A percentile compares a stretch with the other conserved stretches of the same genome.
phyloP scores from a whole-genome alignment of 2,888 invertebrate species.

The Hirtodrosophila histrioides region DNA sequence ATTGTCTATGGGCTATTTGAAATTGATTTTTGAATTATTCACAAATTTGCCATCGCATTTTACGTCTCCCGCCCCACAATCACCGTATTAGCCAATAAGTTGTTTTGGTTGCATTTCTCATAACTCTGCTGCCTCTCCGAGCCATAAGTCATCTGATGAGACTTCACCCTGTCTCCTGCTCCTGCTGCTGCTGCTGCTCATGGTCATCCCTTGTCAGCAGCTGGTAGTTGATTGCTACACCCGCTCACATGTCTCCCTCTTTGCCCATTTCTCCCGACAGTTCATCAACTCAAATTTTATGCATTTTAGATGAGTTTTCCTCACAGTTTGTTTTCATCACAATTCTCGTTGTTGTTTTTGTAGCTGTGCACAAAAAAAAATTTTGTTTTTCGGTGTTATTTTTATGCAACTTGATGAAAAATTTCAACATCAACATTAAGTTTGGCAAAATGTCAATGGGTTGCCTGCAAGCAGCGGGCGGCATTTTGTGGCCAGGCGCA shows the following conservation, averaged over 20 bases:
- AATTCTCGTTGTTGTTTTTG: conserved; percentile 37
- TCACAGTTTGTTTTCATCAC: conserved; percentile 73
- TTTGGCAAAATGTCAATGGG: conserved; percentile 79
- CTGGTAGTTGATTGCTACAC: conserved; percentile 66
- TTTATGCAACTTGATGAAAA: conserved; percentile 80
- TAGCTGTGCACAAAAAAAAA: conserved; percentile 28
- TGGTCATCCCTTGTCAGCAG: conserved; percentile 39
- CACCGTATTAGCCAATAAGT: conserved; percentile 65
- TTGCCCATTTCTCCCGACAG: conserved; percentile 38
- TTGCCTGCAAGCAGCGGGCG: conserved; percentile 57
- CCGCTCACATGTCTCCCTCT: conserved; percentile 5
- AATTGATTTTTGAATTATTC: conserved; percentile 79
- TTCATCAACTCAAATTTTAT: conserved; percentile 83
- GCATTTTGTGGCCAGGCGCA: conserved; percentile 46
- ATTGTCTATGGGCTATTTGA: conserved; percentile 46
- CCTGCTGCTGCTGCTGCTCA: background rate
- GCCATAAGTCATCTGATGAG: conserved; percentile 63
- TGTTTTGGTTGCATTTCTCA: conserved; percentile 30
- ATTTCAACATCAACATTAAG: conserved; percentile 80
- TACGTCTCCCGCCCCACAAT: conserved; percentile 48
- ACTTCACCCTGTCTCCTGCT: conserved; percentile 5
- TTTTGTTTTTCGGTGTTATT: conserved; percentile 74
- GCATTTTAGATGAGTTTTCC: conserved; percentile 81
- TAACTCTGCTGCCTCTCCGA: conserved; percentile 31
- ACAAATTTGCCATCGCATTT: conserved; percentile 43